phyloP scores from a whole-genome alignment of 2,113 vertebrate species.

The Asarcornis scutulata region DNA sequence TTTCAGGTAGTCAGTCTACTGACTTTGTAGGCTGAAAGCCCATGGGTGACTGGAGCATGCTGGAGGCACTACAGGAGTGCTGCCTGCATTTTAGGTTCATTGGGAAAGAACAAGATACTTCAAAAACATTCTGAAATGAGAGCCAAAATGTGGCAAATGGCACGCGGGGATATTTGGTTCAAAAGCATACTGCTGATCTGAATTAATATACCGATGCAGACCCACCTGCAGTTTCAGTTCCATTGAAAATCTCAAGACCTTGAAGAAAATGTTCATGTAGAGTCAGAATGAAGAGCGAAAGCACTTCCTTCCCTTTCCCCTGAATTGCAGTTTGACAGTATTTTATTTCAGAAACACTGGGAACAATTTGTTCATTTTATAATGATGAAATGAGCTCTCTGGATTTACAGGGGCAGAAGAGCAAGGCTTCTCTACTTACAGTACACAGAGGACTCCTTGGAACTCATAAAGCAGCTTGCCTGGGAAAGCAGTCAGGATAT shows the following conservation, averaged over 20 bases:
- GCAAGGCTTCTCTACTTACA: neutral
- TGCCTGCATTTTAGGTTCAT: neutral
- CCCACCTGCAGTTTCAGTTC: neutral
- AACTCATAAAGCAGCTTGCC: neutral
- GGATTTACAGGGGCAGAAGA: neutral
- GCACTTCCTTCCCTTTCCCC: neutral
- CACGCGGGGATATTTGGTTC: neutral
- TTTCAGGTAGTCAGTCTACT: neutral
- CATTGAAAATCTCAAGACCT: neutral
- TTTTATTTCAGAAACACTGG: neutral
- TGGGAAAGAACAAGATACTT: neutral
- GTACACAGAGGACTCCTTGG: neutral
- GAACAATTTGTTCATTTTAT: neutral
- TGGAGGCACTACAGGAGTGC: neutral
- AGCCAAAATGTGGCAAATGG: neutral
- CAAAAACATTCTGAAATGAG: neutral
- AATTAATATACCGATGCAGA: neutral
- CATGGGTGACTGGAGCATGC: neutral
- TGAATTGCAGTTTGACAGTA: neutral
- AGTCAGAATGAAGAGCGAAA: neutral
- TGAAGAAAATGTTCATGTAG: neutral
- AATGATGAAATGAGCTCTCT: neutral
- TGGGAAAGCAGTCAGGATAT: neutral
- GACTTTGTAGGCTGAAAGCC: neutral
- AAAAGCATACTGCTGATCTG: neutral